Conservation (phyloP, 2,113 vertebrate species). For the Chrysochloris asiatica region DNA sequence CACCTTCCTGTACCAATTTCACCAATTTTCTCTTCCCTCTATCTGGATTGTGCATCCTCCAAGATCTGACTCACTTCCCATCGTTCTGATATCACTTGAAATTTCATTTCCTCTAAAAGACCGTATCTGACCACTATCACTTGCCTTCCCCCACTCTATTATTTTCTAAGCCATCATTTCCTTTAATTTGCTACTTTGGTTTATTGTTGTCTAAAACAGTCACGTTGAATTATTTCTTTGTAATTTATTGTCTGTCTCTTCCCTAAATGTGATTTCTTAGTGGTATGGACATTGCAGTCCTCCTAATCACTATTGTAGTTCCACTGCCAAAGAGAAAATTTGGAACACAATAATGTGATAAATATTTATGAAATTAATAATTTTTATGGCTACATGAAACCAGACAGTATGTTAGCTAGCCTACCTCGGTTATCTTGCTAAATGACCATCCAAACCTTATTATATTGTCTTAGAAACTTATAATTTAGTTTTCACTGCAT, state of each 20-base stretch:
- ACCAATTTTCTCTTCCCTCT: background rate
- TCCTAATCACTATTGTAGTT: background rate
- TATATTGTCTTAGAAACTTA: too few relatives aligned
- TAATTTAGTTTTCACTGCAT: too few relatives aligned
- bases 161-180: background rate
- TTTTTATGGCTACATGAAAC: background rate
- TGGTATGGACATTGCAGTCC: background rate
- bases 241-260: background rate
- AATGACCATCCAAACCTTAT: background rate
- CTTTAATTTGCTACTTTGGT: background rate
- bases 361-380: conserved; percentile 20
- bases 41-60: background rate
- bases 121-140: background rate
- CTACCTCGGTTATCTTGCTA: background rate
- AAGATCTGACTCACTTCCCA: background rate
- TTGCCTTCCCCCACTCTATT: background rate
- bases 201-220: background rate
- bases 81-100: background rate
- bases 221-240: background rate
- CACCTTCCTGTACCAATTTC: background rate
- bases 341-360: background rate
- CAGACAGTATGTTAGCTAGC: background rate
- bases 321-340: background rate
- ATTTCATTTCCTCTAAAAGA: background rate
- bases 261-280: background rate